These are phyloP conservation scores for Oligia strigilis DNA, from an alignment of 2,888 invertebrate genomes.

Conservation along the genomic window DNA sequence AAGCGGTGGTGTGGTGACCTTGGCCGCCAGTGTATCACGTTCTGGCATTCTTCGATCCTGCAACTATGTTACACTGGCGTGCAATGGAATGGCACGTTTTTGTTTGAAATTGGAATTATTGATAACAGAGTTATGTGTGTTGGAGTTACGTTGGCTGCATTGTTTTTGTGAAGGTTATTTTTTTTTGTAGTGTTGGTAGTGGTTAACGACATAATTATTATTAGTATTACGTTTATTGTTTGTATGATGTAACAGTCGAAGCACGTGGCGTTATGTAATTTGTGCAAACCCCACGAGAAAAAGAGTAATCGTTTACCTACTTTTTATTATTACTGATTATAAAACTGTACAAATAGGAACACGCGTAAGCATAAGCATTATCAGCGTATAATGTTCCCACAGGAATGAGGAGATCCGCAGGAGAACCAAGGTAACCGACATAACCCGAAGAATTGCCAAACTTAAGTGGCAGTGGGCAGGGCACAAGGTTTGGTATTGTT, in stretches of 20 bases:
- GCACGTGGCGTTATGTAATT: neutral
- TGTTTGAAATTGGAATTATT: conserved; percentile 47
- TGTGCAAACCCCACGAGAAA: neutral
- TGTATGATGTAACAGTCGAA: neutral
- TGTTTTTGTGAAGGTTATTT: conserved; percentile 12
- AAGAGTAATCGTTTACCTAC: neutral
- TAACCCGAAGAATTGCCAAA: too few species aligned
- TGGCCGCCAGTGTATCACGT: conserved; percentile 67
- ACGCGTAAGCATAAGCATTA: neutral
- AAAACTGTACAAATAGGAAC: neutral
- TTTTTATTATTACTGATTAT: neutral
- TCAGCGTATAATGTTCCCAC: neutral
- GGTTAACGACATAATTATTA: neutral
- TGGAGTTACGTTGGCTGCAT: conserved; percentile 12
- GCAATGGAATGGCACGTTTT: conserved; percentile 57
- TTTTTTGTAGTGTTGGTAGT: conserved; percentile 20
- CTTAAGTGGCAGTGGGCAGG: too few species aligned
- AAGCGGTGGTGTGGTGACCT: conserved; percentile 59
- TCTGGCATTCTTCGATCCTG: conserved; percentile 50
- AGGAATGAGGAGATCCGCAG: too few species aligned
- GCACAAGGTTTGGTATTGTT: too few species aligned
- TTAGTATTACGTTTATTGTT: neutral
- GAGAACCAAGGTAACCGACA: too few species aligned
- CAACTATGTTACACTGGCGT: conserved; percentile 55
- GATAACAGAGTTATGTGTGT: conserved; percentile 50